Evolutionary conservation across 2,797 vertebrate species (phyloP).

Genomic region (Paguma larvata): DNA sequence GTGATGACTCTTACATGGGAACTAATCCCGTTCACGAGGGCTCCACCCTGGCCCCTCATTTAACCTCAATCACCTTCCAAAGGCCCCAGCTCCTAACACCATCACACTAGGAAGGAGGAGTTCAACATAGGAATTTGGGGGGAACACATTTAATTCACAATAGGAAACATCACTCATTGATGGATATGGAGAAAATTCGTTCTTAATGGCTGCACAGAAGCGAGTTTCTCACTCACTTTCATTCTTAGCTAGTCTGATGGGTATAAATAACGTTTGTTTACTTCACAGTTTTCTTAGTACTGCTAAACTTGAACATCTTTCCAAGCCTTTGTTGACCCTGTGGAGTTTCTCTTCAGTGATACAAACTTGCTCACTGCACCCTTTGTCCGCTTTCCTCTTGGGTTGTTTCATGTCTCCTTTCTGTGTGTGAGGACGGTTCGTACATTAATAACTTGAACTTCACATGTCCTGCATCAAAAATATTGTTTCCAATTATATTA

Average conservation of each 20-base stretch:
- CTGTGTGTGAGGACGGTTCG: background rate
- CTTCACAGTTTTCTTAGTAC: background rate
- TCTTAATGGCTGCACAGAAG: background rate
- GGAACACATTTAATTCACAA: background rate
- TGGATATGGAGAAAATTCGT: background rate
- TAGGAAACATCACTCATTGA: background rate
- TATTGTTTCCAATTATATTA: background rate
- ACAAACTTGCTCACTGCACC: background rate
- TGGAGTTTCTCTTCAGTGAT: background rate
- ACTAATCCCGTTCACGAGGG: background rate
- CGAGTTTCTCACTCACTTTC: background rate
- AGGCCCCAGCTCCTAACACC: background rate
- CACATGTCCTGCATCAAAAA: background rate
- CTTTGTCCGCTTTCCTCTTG: background rate
- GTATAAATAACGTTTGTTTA: background rate
- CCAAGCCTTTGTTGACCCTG: background rate
- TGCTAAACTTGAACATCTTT: background rate
- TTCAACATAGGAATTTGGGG: background rate
- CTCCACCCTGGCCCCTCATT: background rate
- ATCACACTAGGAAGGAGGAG: background rate
- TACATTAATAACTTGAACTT: background rate
- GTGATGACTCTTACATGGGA: background rate
- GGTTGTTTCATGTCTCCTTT: background rate
- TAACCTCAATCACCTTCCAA: background rate
- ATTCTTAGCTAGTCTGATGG: background rate